These are phyloP conservation scores for Subacronicta megacephala DNA, from an alignment of 2,888 invertebrate genomes.

Conservation along the genomic window DNA sequence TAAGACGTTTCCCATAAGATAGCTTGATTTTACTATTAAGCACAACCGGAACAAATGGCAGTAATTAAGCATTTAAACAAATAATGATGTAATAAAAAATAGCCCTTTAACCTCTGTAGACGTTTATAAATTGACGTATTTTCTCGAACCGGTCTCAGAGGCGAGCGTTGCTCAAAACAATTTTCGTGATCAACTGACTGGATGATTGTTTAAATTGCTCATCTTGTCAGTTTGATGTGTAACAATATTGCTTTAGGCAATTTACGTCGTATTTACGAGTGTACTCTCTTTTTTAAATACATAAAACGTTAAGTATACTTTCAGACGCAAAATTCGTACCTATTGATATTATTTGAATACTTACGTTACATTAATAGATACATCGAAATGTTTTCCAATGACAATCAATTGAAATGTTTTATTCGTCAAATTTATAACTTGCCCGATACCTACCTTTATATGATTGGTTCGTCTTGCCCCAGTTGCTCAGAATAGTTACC, in stretches of 20 bases:
- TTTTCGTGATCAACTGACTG: slow-evolving; percentile 73
- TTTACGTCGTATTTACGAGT: slow-evolving; percentile 41
- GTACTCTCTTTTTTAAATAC: slow-evolving; percentile 30
- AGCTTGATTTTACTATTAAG: background rate
- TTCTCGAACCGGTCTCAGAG: slow-evolving; percentile 34
- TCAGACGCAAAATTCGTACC: slow-evolving; percentile 8
- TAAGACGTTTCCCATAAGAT: no score
- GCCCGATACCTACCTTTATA: slow-evolving; percentile 6
- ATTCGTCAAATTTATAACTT: slow-evolving; percentile 14
- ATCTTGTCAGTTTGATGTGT: slow-evolving; percentile 59
- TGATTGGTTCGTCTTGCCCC: slow-evolving; percentile 6
- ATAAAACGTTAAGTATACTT: slow-evolving; percentile 20
- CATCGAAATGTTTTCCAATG: slow-evolving; percentile 10
- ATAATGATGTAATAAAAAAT: slow-evolving; percentile 32
- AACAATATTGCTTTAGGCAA: slow-evolving; percentile 53
- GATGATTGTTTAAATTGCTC: slow-evolving; percentile 69
- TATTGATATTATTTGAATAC: slow-evolving; percentile 9
- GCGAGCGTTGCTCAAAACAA: slow-evolving; percentile 60
- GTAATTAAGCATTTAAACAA: slow-evolving; percentile 20
- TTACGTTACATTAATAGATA: slow-evolving; percentile 9
- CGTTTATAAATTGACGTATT: slow-evolving; percentile 50
- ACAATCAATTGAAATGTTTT: slow-evolving; percentile 14
- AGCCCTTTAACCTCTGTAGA: slow-evolving; percentile 38
- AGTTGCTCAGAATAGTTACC: slow-evolving; percentile 1
- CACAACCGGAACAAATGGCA: slow-evolving; percentile 6